Evolutionary conservation across 2,888 invertebrate species (phyloP).

Genomic region (Acrobasis consociella): DNA sequence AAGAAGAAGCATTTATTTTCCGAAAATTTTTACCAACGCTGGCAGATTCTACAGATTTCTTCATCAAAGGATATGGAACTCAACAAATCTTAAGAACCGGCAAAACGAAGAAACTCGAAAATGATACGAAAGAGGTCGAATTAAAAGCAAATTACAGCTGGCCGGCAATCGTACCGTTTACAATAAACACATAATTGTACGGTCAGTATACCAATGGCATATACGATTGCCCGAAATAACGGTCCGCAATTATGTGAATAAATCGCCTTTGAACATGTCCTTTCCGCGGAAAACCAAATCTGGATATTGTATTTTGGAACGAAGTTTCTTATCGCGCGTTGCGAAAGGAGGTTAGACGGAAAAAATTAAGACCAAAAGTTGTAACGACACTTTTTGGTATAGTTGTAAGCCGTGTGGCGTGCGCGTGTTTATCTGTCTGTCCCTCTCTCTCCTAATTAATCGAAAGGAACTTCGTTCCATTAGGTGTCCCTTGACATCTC

Average conservation of each 20-base stretch:
- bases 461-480: no score
- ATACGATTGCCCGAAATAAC: constrained; percentile 72
- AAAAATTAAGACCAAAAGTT: no score
- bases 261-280: constrained; percentile 50
- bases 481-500: no score
- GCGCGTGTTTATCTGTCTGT: no score
- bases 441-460: no score
- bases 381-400: no score
- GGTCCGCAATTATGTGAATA: constrained; percentile 60
- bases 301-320: neutral
- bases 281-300: constrained; percentile 21
- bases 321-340: no score
- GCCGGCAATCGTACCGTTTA: constrained; percentile 80
- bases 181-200: constrained; percentile 84
- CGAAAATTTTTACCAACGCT: no score
- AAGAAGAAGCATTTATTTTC: no score
- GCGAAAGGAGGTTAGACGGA: no score
- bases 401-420: no score
- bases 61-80: constrained; percentile 30
- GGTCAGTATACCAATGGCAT: constrained; percentile 77
- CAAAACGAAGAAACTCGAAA: constrained; percentile 77
- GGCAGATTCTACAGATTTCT: no score
- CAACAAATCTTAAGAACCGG: constrained; percentile 61
- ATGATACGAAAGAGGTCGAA: constrained; percentile 80
- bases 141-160: constrained; percentile 81